Conservation (phyloP, 53 echinoderm and acorn worm genomes). For the Crossaster papposus region DNA sequence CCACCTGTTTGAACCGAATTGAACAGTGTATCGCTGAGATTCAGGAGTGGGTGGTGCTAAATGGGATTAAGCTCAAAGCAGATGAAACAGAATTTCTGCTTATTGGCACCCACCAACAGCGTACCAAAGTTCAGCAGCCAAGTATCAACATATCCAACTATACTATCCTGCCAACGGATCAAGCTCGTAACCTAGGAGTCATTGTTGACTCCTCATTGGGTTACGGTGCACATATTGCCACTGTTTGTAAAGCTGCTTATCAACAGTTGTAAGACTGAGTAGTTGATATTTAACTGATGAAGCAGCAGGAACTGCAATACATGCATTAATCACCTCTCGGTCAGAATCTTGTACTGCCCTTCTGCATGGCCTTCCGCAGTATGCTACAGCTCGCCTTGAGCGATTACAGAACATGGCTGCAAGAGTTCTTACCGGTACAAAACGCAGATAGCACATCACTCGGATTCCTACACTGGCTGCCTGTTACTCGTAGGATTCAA, state of each 20-base stretch:
- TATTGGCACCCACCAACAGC: conserved; percentile 32
- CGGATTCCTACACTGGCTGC: conserved; percentile 17
- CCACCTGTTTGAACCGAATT: not conserved
- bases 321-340: conserved; percentile 15
- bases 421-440: conserved; percentile 29
- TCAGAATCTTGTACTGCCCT: not conserved
- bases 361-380: not conserved
- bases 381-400: not conserved
- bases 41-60: conserved; percentile 21
- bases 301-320: conserved; percentile 24
- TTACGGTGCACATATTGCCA: not conserved
- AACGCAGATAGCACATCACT: conserved; percentile 2
- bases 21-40: conserved; percentile 13
- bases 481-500: conserved; percentile 24
- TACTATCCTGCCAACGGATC: conserved; percentile 27
- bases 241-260: conserved; percentile 13
- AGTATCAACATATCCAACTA: conserved; percentile 15
- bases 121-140: not conserved
- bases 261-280: conserved; percentile 20
- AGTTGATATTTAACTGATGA: conserved; percentile 27
- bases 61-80: conserved; percentile 15
- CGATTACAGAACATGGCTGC: conserved; percentile 9
- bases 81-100: conserved; percentile 19
- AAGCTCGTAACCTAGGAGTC: conserved; percentile 6
- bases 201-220: conserved; percentile 26